These are phyloP conservation scores for Spodoptera litura DNA, from an alignment of 1,140 invertebrate genomes.

Conservation along the genomic window DNA sequence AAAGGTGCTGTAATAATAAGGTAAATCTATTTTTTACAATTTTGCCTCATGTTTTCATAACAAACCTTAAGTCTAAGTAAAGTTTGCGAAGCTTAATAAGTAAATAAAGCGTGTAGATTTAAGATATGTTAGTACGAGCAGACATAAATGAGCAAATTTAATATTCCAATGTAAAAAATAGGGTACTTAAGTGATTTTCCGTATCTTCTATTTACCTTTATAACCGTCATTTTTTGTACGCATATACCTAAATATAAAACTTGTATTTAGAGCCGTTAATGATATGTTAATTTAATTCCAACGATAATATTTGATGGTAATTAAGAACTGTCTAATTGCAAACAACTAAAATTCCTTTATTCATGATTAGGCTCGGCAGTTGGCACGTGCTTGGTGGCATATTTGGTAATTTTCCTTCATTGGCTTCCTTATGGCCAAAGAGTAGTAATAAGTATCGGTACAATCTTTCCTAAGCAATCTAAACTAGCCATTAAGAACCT, in stretches of 20 bases:
- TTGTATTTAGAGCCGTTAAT: background rate
- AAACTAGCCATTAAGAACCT: background rate
- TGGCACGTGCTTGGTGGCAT: constrained; percentile 2
- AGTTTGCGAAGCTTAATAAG: no score
- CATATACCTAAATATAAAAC: no score
- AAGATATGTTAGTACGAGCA: no score
- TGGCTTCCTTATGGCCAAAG: constrained; percentile 16
- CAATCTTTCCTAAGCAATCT: constrained; percentile 13
- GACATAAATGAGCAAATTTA: no score
- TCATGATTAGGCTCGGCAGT: background rate
- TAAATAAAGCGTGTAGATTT: no score
- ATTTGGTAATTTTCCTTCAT: constrained; percentile 23
- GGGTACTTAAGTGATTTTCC: no score
- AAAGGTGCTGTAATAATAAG: background rate
- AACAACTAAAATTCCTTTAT: background rate
- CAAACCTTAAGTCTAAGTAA: no score
- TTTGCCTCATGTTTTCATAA: no score
- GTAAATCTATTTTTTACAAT: background rate
- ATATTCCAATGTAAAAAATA: background rate
- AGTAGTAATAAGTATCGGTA: background rate
- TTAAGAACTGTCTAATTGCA: background rate
- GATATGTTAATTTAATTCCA: constrained; percentile 9
- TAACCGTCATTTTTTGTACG: no score
- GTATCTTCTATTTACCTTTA: no score
- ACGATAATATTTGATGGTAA: constrained; percentile 3